These are phyloP conservation scores for Melitaea athalia DNA, from an alignment of 2,888 invertebrate species.

Conservation along the genomic window DNA sequence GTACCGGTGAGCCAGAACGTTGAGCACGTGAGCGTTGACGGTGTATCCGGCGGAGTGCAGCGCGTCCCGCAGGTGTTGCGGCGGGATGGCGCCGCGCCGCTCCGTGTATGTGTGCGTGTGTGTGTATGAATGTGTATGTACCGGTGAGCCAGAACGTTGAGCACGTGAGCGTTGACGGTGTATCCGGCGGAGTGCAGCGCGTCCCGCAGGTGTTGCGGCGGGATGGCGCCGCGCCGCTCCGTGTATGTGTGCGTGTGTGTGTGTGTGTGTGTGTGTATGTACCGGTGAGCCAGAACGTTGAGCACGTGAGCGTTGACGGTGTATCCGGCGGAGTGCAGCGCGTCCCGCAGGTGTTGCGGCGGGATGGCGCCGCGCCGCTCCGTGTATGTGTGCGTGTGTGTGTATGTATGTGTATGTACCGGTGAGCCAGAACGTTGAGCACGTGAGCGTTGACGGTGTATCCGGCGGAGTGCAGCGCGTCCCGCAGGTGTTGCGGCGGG, in stretches of 20 bases:
- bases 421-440: conserved; percentile 93
- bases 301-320: conserved; percentile 94
- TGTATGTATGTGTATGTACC: conserved; percentile 58
- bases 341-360: conserved; percentile 91
- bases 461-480: conserved; percentile 94
- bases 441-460: conserved; percentile 95
- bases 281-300: conserved; percentile 93
- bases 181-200: conserved; percentile 95
- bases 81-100: conserved; percentile 89
- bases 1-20: conserved; percentile 91
- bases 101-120: no score
- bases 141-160: conserved; percentile 94
- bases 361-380: conserved; percentile 90
- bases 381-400: no score
- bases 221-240: conserved; percentile 90
- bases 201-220: conserved; percentile 91
- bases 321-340: conserved; percentile 94
- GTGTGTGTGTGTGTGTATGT: conserved; percentile 2
- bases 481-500: conserved; percentile 90
- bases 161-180: conserved; percentile 92
- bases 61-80: conserved; percentile 92
- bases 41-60: conserved; percentile 94
- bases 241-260: no score
- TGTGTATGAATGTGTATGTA: conserved; percentile 35
- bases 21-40: conserved; percentile 94